A percentile compares a stretch with the other conserved stretches of the same genome.
Evolutionary conservation across 2,888 invertebrate species (phyloP).

Genomic region (Drosophila paranaensis): DNA sequence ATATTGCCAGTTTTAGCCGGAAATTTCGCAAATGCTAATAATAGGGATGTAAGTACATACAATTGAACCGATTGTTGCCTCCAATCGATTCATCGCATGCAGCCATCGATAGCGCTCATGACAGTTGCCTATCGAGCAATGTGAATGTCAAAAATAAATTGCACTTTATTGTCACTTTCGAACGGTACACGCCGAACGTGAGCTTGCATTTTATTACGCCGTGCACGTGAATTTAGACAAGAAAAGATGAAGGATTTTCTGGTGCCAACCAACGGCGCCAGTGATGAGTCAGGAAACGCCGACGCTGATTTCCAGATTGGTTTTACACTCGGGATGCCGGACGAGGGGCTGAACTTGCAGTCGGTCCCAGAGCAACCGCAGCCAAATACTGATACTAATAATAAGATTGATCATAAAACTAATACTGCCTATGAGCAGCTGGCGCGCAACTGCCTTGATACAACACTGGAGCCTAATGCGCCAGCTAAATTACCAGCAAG

Average conservation of each 20-base stretch:
- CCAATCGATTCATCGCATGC: constrained; percentile 9
- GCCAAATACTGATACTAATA: constrained; percentile 21
- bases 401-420: constrained; percentile 17
- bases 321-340: constrained; percentile 40
- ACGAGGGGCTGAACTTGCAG: constrained; percentile 57
- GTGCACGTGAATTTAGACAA: background rate
- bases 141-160: constrained; percentile 40
- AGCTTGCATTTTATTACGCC: constrained; percentile 7
- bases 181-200: constrained; percentile 28
- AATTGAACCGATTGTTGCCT: background rate
- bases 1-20: constrained; percentile 28
- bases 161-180: constrained; percentile 2
- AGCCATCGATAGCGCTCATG: constrained; percentile 10
- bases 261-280: constrained; percentile 41
- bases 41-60: constrained; percentile 26
- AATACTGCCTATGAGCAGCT: constrained; percentile 38
- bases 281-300: constrained; percentile 21
- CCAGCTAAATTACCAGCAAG: constrained; percentile 25
- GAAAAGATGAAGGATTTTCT: constrained; percentile 43
- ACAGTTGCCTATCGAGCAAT: constrained; percentile 4
- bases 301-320: constrained; percentile 47
- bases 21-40: constrained; percentile 32
- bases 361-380: constrained; percentile 48
- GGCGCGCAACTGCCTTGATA: constrained; percentile 34
- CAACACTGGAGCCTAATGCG: constrained; percentile 33